Evolutionary conservation across 2,113 vertebrate genomes (phyloP).

Genomic region (Cinclus mexicanus): DNA sequence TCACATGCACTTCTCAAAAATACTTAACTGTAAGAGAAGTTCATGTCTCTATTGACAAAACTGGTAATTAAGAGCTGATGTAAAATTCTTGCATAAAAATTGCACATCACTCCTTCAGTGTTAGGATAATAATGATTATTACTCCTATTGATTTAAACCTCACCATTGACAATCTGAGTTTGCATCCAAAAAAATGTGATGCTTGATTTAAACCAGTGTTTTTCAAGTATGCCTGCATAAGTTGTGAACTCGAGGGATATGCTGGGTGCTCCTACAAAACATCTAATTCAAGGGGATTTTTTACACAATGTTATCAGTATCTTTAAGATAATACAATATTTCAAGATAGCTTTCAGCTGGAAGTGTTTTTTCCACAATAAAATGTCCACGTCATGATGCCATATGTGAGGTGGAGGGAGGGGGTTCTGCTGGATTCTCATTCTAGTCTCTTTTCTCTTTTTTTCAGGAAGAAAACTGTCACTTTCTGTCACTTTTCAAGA

Average conservation of each 20-base stretch:
- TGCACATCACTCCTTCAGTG: neutral
- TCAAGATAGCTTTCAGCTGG: neutral
- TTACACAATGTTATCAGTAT: neutral
- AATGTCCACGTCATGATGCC: neutral
- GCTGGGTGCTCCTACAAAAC: neutral
- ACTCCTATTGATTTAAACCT: neutral
- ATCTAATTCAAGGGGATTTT: neutral
- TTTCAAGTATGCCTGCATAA: neutral
- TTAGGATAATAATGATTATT: neutral
- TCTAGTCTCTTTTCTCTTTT: neutral
- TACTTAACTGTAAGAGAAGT: neutral
- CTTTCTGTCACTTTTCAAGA: neutral
- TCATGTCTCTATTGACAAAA: neutral
- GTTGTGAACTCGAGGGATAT: neutral
- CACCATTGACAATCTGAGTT: neutral
- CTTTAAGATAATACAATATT: neutral
- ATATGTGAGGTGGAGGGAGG: fast-evolving
- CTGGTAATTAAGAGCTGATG: neutral
- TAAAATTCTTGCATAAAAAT: neutral
- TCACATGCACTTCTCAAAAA: neutral
- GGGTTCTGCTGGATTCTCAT: neutral
- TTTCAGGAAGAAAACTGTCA: neutral
- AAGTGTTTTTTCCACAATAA: neutral
- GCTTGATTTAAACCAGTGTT: neutral
- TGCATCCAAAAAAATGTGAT: neutral